phyloP scores from a whole-genome alignment of 2,113 vertebrate genomes.

The Hucho hucho region DNA sequence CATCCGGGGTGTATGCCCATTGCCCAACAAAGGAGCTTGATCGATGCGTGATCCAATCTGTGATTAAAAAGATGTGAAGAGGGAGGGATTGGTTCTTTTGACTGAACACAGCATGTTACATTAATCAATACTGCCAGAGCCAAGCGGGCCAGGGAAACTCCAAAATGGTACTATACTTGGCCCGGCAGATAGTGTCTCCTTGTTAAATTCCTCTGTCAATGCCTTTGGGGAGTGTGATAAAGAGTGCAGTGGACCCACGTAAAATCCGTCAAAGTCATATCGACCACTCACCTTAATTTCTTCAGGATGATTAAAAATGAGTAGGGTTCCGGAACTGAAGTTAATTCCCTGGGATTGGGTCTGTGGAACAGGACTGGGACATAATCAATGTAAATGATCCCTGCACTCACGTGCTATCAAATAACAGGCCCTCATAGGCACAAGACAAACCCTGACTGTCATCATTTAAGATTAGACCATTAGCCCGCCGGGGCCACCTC shows the following conservation, averaged over 20 bases:
- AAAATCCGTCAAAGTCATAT: slow-evolving; percentile 54
- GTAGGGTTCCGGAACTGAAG: slow-evolving; percentile 55
- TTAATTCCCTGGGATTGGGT: slow-evolving; percentile 62
- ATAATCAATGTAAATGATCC: slow-evolving; percentile 67
- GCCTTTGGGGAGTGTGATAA: slow-evolving; percentile 54
- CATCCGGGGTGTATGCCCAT: slow-evolving; percentile 11
- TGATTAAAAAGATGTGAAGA: slow-evolving; percentile 13
- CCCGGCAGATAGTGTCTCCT: slow-evolving; percentile 39
- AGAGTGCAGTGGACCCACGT: slow-evolving; percentile 38
- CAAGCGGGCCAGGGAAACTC: slow-evolving; percentile 35
- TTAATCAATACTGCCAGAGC: slow-evolving; percentile 57
- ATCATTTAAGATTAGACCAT: slow-evolving; percentile 39
- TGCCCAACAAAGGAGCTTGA: slow-evolving; percentile 23
- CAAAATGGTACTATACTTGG: slow-evolving; percentile 45
- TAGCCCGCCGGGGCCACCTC: slow-evolving; percentile 8
- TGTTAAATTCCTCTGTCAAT: slow-evolving; percentile 57
- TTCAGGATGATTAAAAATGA: slow-evolving; percentile 57
- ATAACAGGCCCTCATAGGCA: slow-evolving; percentile 32
- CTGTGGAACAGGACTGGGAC: slow-evolving; percentile 57
- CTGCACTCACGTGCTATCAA: slow-evolving; percentile 33
- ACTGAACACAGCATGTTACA: slow-evolving; percentile 51
- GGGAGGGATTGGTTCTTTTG: slow-evolving; percentile 40
- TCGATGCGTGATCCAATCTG: slow-evolving; percentile 7
- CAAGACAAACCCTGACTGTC: slow-evolving; percentile 39
- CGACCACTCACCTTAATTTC: slow-evolving; percentile 58